A percentile compares a stretch with the other conserved stretches of the same genome.
phyloP scores from a whole-genome alignment of 1,140 invertebrate genomes.

The Micrasema longulum region DNA sequence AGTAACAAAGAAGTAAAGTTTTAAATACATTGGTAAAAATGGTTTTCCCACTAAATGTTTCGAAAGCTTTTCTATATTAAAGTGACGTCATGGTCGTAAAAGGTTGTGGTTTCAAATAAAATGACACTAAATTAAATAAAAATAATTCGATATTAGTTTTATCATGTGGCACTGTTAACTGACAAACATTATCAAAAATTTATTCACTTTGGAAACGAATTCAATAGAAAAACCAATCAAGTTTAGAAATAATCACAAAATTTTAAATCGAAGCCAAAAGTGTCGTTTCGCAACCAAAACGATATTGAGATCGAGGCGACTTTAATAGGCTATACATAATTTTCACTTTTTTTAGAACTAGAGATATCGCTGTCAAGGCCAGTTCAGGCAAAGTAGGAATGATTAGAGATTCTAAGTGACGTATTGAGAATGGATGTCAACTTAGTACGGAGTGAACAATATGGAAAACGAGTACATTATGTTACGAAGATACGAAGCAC shows the following conservation, averaged over 20 bases:
- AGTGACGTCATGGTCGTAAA: too few relatives aligned
- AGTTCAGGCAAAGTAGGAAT: background rate
- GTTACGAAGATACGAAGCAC: background rate
- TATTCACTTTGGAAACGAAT: too few relatives aligned
- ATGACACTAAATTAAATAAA: too few relatives aligned
- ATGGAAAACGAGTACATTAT: background rate
- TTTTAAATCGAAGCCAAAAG: constrained; percentile 19
- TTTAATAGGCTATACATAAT: constrained; percentile 11
- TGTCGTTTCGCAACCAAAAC: constrained; percentile 24
- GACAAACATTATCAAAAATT: too few relatives aligned
- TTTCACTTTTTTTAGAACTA: constrained; percentile 38
- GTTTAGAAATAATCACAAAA: constrained; percentile 20
- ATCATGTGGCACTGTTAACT: too few relatives aligned
- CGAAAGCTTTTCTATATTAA: too few relatives aligned
- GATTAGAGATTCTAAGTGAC: constrained; percentile 14
- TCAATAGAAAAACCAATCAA: background rate
- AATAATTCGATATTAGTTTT: too few relatives aligned
- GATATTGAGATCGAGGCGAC: constrained; percentile 38
- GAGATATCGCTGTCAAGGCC: constrained; percentile 36
- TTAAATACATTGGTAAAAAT: too few relatives aligned
- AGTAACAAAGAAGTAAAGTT: too few relatives aligned
- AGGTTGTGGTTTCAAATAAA: too few relatives aligned
- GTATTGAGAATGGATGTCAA: constrained; percentile 11
- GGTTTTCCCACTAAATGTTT: too few relatives aligned
- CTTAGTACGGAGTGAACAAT: too few relatives aligned